These are phyloP conservation scores for Cyprinodon tularosa DNA, from an alignment of 2,113 vertebrate genomes.

Conservation along the genomic window DNA sequence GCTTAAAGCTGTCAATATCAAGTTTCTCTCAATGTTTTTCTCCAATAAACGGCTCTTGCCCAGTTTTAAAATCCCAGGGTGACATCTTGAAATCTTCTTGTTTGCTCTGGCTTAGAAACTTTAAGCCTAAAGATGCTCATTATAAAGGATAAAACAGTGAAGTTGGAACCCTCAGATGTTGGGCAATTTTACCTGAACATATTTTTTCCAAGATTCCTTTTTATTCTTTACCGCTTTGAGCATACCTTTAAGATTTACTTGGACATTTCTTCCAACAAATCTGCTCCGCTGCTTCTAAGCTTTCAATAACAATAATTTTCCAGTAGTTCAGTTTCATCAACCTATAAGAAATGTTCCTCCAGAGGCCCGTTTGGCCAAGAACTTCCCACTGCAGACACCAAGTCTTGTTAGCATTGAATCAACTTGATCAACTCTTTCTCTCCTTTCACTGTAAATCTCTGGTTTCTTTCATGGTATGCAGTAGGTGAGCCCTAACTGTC, in stretches of 20 bases:
- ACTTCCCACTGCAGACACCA: background rate
- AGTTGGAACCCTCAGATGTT: background rate
- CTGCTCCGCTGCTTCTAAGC: conserved; percentile 8
- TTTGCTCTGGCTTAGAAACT: conserved; percentile 2
- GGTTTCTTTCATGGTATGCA: conserved; percentile 69
- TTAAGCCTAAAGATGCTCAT: conserved; percentile 10
- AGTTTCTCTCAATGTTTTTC: conserved; percentile 4
- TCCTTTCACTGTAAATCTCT: conserved; percentile 45
- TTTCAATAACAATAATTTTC: conserved; percentile 22
- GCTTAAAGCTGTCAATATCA: conserved; percentile 10
- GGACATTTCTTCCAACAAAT: conserved; percentile 4
- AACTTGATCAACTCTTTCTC: conserved; percentile 19
- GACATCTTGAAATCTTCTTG: conserved; percentile 9
- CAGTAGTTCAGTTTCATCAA: conserved; percentile 13
- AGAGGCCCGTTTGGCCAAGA: conserved; percentile 5
- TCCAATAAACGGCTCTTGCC: background rate
- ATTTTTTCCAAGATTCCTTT: background rate
- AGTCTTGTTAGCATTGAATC: conserved; percentile 30
- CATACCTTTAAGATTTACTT: background rate
- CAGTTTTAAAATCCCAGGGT: background rate
- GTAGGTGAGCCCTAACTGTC: conserved; percentile 50
- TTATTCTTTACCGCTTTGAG: background rate
- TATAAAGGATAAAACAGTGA: conserved; percentile 16
- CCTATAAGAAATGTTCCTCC: conserved; percentile 17
- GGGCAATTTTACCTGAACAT: background rate